These are phyloP conservation scores for Carassius gibelio DNA, from an alignment of 2,113 vertebrate species.

Conservation along the genomic window DNA sequence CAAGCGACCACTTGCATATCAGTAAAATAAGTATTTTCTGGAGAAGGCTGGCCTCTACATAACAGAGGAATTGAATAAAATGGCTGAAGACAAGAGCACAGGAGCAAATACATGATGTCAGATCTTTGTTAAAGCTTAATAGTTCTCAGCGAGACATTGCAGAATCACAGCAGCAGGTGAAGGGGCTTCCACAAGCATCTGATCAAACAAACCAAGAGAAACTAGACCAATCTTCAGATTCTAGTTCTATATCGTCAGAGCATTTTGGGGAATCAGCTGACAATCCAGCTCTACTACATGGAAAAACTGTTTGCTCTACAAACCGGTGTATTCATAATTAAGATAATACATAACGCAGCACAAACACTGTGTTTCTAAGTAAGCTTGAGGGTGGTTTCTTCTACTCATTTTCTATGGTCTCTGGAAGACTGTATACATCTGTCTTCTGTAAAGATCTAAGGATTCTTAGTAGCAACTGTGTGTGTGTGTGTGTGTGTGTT, in stretches of 20 bases:
- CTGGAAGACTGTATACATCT: too few relatives aligned
- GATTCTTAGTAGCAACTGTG: too few relatives aligned
- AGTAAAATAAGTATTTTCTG: neutral
- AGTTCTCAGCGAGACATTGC: neutral
- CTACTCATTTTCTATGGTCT: too few relatives aligned
- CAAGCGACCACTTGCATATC: neutral
- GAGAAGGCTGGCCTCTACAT: neutral
- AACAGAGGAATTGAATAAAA: neutral
- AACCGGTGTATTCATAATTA: too few relatives aligned
- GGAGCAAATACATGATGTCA: neutral
- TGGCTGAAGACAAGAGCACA: neutral
- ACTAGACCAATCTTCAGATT: neutral
- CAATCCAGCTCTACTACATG: neutral
- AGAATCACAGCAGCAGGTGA: neutral
- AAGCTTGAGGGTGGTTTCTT: too few relatives aligned
- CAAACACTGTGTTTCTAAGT: neutral
- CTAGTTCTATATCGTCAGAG: neutral
- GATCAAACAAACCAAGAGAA: neutral
- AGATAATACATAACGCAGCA: neutral
- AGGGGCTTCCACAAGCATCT: neutral
- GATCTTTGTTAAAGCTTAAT: neutral
- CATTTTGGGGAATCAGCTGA: neutral
- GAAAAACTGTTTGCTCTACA: neutral
- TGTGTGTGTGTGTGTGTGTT: too few relatives aligned
- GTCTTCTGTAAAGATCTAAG: too few relatives aligned